Percentiles rank a stretch among this genome's conserved stretches.
Conservation (phyloP, 92 coral and sea anemone species). For the Epizoanthus illoricatus region DNA sequence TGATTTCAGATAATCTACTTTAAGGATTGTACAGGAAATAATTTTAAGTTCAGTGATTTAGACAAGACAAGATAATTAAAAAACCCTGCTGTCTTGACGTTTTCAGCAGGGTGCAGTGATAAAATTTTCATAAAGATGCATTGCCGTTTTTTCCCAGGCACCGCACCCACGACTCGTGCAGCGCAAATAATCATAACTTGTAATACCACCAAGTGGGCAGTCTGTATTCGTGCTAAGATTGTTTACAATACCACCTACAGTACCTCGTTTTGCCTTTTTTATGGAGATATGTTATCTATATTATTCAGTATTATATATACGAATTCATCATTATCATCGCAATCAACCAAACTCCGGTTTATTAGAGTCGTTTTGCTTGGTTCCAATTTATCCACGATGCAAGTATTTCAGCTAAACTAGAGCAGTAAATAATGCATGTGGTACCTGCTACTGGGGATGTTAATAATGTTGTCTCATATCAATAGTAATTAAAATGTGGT, state of each 20-base stretch:
- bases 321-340: not conserved
- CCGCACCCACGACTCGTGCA: slow-evolving; percentile 8
- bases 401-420: too few species aligned
- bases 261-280: not conserved
- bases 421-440: not conserved
- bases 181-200: not conserved
- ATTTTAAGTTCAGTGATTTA: not conserved
- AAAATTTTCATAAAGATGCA: not conserved
- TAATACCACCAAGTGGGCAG: not conserved
- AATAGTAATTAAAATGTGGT: too few species aligned
- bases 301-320: not conserved
- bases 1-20: not conserved
- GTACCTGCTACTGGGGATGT: slow-evolving; percentile 28
- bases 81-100: not conserved
- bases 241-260: not conserved
- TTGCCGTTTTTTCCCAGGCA: not conserved
- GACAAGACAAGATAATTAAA: not conserved
- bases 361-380: slow-evolving; percentile 11
- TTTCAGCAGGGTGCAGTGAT: slow-evolving; percentile 21
- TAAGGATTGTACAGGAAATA: not conserved
- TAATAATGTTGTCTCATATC: not conserved
- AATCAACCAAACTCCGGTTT: not conserved
- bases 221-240: not conserved
- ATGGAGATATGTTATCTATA: not conserved
- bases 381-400: not conserved